Conservation (phyloP, 2,888 invertebrate genomes). For the Kryphioiulus occultus region DNA sequence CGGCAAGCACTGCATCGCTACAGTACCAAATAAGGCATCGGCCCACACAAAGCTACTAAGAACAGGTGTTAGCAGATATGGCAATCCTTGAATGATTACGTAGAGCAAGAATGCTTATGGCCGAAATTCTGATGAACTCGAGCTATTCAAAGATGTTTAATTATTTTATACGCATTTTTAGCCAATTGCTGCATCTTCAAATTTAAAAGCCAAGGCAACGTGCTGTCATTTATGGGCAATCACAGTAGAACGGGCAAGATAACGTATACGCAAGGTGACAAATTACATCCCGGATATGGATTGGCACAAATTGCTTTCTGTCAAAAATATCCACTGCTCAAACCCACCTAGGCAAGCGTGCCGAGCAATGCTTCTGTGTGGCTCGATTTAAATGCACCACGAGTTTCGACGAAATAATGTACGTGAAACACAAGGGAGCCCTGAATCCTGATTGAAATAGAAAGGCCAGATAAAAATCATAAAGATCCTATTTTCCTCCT, state of each 20-base stretch:
- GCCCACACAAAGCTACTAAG: not conserved
- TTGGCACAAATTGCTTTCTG: not conserved
- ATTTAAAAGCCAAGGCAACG: not conserved
- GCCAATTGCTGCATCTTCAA: not conserved
- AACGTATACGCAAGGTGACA: not conserved
- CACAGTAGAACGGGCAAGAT: not conserved
- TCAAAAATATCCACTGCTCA: not conserved
- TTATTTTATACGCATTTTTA: not conserved
- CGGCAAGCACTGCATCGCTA: not conserved
- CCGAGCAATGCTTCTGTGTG: not conserved
- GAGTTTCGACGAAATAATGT: not conserved
- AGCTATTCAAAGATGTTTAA: not conserved
- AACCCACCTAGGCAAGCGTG: not conserved
- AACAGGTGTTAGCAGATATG: conserved; percentile 29
- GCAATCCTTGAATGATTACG: not conserved
- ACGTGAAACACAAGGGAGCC: not conserved
- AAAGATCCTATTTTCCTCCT: not conserved
- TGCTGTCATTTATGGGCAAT: not conserved
- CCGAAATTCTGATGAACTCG: not conserved
- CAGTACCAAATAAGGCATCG: conserved; percentile 24
- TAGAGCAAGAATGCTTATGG: not conserved
- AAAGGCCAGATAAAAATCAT: not conserved
- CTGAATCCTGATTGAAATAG: conserved; percentile 11
- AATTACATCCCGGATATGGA: not conserved
- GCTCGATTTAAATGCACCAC: not conserved